Base-by-base conservation (phyloP, 2,888 invertebrate genomes). In the Hofmannophila pseudospretella region DNA sequence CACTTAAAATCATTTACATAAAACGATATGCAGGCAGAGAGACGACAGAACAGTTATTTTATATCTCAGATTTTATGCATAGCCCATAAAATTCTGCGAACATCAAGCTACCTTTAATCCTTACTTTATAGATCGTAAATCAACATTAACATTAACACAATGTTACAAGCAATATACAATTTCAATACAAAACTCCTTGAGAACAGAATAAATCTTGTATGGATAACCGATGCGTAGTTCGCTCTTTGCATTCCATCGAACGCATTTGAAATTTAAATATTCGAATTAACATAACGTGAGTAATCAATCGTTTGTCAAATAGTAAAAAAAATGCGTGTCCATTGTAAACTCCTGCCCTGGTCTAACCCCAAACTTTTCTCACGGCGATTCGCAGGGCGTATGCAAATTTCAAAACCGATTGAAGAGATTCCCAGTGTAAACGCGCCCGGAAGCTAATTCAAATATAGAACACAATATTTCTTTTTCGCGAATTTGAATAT, bases 291-390 rank as follows among this genome's bases (percentile, higher is more conserved):
- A 74, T 77, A 67, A 64, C 57, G 50, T 52, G 45, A 63, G 63
- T 54, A 66, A 74, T 75, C 70, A 71, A 71, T 74, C 56, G 63
- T 50, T 54, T 31, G 45, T 49, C 44, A 51, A 58, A 49, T 54
- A 53, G n/a, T n/a, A 45, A 57, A 47, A 50, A 29, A 31, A 36
- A 34, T 41, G 41, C 39, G 42, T 40, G 39, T 27, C 37, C 45
- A 47, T 52, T 53, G 50, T 49, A 34, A 33, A 32, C 38, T 40
- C 10, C 32, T n/a, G n/a, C n/a, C n/a, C n/a, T n/a, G n/a, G n/a
- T n/a, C n/a, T 32, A 30, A 46, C 42, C 50, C 43, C 44, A 38
- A 41, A 42, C 38, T 37, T 48, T 78, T 82, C 79, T 72, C 80
- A 79, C 40, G 41, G 32, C 71, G 78, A 12, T 32, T 32, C 13